phyloP scores from a whole-genome alignment of 2,797 vertebrate genomes.

The Chiloscyllium punctatum region DNA sequence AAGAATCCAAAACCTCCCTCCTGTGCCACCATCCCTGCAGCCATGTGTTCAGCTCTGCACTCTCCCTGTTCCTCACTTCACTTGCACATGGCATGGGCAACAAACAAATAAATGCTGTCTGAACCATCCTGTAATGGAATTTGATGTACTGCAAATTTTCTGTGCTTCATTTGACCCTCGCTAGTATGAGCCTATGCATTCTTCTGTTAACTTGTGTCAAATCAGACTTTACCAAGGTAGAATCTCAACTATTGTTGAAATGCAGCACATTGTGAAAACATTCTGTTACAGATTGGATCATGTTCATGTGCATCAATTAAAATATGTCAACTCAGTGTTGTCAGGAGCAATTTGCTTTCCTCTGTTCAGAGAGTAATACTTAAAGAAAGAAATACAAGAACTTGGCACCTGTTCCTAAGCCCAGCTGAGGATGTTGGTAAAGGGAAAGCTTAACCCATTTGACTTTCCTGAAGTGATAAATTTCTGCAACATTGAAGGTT shows the following conservation, averaged over 20 bases:
- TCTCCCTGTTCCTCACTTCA: too few relatives aligned
- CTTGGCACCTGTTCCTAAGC: neutral
- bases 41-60: too few relatives aligned
- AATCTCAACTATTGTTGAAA: neutral
- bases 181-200: neutral
- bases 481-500: neutral
- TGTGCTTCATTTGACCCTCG: constrained; percentile 20
- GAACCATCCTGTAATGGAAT: too few relatives aligned
- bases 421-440: neutral
- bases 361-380: neutral
- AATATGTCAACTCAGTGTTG: neutral
- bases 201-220: neutral
- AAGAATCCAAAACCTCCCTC: too few relatives aligned
- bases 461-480: neutral
- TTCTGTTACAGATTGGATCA: neutral
- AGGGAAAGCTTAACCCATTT: neutral
- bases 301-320: neutral
- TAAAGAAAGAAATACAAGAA: neutral
- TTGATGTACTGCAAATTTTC: neutral
- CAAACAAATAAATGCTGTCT: too few relatives aligned
- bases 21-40: too few relatives aligned
- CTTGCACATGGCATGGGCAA: too few relatives aligned
- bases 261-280: neutral
- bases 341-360: neutral
- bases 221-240: neutral